Percentiles rank a stretch among this genome's conserved stretches.
Evolutionary conservation across 2,797 vertebrate genomes (phyloP).

Genomic region (Eidolon dupreanum): DNA sequence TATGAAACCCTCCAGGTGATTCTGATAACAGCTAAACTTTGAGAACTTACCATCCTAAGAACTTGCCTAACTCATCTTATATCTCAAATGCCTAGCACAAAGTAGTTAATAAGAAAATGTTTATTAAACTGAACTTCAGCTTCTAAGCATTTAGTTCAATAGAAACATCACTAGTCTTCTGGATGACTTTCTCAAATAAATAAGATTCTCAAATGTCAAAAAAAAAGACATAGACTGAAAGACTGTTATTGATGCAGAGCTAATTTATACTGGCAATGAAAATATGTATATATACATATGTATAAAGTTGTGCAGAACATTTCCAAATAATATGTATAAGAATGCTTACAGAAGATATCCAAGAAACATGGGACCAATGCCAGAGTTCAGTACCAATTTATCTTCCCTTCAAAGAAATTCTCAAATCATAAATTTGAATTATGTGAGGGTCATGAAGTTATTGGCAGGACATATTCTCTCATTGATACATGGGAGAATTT

Average conservation of each 20-base stretch:
- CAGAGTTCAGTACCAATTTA: slow-evolving; percentile 61
- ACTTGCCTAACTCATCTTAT: neutral
- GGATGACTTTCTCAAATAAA: neutral
- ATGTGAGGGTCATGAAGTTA: slow-evolving; percentile 46
- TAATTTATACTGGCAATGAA: slow-evolving; percentile 73
- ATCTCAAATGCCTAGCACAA: neutral
- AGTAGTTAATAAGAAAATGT: neutral
- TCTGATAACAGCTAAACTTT: neutral
- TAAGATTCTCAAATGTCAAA: neutral
- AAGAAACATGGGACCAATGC: slow-evolving; percentile 58
- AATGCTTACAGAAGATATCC: slow-evolving; percentile 60
- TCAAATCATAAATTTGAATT: slow-evolving; percentile 68
- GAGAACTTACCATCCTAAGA: neutral
- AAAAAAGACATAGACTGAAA: neutral
- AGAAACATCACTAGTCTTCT: neutral
- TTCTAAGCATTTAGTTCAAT: neutral
- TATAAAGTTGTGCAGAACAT: slow-evolving; percentile 66
- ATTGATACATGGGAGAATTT: neutral
- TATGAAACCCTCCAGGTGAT: neutral
- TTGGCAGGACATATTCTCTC: slow-evolving; percentile 51
- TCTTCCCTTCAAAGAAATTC: slow-evolving; percentile 58
- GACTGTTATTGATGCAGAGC: neutral
- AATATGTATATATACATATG: neutral
- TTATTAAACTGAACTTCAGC: neutral
- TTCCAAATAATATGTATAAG: slow-evolving; percentile 76